Percentiles rank a stretch among this genome's conserved stretches.
Conservation (phyloP, 1,140 invertebrate genomes). For the Zaprionus gabonicus region DNA sequence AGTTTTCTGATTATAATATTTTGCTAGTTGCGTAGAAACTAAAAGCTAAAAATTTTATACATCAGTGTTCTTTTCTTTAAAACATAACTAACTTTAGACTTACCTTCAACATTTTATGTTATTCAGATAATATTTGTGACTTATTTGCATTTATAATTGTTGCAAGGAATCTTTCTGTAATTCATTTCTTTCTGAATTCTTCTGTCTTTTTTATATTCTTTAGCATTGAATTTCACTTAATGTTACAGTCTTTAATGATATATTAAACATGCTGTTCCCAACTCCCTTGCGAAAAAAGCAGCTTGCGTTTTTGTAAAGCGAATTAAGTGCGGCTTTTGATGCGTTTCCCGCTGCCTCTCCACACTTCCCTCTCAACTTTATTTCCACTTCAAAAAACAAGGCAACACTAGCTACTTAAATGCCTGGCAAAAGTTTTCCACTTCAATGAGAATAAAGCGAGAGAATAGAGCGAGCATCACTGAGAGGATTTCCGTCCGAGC, state of each 20-base stretch:
- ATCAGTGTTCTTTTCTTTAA: too few relatives aligned
- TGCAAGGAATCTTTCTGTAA: too few relatives aligned
- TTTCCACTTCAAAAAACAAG: slow-evolving; percentile 5
- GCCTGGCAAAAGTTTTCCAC: background rate
- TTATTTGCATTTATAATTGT: too few relatives aligned
- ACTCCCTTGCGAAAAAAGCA: slow-evolving; percentile 17
- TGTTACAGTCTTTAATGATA: background rate
- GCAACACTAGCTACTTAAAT: slow-evolving; percentile 48
- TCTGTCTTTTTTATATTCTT: background rate
- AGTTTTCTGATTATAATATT: too few relatives aligned
- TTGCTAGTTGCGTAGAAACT: too few relatives aligned
- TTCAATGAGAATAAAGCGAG: background rate
- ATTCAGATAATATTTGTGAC: background rate
- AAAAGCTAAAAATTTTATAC: too few relatives aligned
- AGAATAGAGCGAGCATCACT: background rate
- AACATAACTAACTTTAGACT: background rate
- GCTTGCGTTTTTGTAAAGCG: slow-evolving; percentile 61
- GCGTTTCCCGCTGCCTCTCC: background rate
- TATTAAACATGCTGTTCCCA: background rate
- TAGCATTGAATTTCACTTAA: background rate
- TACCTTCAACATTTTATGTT: background rate
- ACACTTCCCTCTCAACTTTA: background rate
- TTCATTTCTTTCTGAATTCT: background rate
- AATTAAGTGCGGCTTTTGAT: slow-evolving; percentile 73
- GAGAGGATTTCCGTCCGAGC: slow-evolving; percentile 17